Percentiles rank a stretch among this genome's conserved stretches.
These are phyloP conservation scores for Drosophila asahinai DNA, from an alignment of 1,140 invertebrate species.

Conservation along the genomic window DNA sequence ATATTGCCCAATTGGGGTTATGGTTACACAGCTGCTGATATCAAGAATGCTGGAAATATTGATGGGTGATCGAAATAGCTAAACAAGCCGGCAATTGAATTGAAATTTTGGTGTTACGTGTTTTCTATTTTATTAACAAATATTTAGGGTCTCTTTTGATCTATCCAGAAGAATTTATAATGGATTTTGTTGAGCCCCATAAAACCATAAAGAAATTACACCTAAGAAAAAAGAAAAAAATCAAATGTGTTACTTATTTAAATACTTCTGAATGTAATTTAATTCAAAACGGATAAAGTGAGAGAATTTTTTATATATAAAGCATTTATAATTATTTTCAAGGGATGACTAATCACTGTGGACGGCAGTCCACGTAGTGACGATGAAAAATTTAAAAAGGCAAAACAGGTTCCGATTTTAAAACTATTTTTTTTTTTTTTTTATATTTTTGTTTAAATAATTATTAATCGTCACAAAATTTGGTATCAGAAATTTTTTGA, in stretches of 20 bases:
- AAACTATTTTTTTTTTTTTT: too few species aligned
- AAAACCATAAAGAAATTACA: background rate
- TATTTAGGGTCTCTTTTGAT: background rate
- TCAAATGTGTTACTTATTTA: background rate
- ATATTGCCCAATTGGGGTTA: constrained; percentile 19
- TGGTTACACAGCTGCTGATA: constrained; percentile 11
- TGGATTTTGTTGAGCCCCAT: too few species aligned
- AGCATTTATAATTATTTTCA: too few species aligned
- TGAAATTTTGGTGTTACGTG: background rate
- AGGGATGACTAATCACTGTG: too few species aligned
- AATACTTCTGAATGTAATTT: background rate
- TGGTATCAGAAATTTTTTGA: too few species aligned
- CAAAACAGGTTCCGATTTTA: too few species aligned
- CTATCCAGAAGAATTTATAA: background rate
- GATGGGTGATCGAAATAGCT: constrained; percentile 6
- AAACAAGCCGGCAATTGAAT: background rate
- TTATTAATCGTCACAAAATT: too few species aligned
- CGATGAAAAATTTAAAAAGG: too few species aligned
- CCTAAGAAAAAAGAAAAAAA: background rate
- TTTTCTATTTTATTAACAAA: background rate
- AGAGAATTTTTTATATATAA: too few species aligned
- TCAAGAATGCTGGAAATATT: constrained; percentile 3
- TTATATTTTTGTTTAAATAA: too few species aligned
- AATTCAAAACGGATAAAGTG: background rate
- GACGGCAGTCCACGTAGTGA: too few species aligned